phyloP scores from a whole-genome alignment of 2,113 vertebrate genomes.

The zebrafish (Danio rerio) region DNA sequence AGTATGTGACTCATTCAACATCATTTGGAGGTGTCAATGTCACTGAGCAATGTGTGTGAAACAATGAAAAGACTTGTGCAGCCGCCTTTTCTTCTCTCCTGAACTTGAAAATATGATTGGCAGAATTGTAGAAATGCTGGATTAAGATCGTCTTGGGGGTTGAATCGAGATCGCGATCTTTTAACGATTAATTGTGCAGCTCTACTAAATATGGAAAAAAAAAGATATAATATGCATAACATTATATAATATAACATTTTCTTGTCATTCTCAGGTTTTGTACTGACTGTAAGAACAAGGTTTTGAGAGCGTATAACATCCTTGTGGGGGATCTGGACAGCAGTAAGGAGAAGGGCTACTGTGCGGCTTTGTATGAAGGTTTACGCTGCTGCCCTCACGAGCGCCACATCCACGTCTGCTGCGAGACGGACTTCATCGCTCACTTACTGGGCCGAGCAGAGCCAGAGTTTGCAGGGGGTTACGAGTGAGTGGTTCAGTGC shows the following conservation, averaged over 20 bases:
- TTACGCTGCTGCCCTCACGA: conserved; percentile 94
- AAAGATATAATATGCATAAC: too few species aligned
- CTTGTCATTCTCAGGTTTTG: conserved; percentile 82
- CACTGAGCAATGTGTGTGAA: too few species aligned
- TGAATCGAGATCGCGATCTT: too few species aligned
- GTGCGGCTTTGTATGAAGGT: conserved; percentile 92
- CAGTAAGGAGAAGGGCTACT: conserved; percentile 96
- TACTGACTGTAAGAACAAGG: conserved; percentile 97
- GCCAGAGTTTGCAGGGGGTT: conserved; percentile 95
- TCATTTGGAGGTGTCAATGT: too few species aligned
- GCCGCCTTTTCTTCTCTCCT: too few species aligned
- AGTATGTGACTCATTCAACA: too few species aligned
- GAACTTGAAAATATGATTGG: too few species aligned
- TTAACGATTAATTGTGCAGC: too few species aligned
- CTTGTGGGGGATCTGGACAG: conserved; percentile 94
- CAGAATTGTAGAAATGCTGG: too few species aligned
- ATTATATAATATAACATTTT: not conserved
- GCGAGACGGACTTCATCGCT: conserved; percentile 95
- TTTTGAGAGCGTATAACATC: conserved; percentile 94
- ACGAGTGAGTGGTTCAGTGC: conserved; percentile 87
- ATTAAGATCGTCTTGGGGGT: too few species aligned
- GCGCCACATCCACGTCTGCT: conserved; percentile 94
- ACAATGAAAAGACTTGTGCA: too few species aligned
- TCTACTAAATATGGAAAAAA: too few species aligned
- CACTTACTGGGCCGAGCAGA: conserved; percentile 94